Percentiles rank a stretch among this genome's conserved stretches.
Conservation (phyloP, 1,140 invertebrate genomes). For the Drosophila eugracilis region DNA sequence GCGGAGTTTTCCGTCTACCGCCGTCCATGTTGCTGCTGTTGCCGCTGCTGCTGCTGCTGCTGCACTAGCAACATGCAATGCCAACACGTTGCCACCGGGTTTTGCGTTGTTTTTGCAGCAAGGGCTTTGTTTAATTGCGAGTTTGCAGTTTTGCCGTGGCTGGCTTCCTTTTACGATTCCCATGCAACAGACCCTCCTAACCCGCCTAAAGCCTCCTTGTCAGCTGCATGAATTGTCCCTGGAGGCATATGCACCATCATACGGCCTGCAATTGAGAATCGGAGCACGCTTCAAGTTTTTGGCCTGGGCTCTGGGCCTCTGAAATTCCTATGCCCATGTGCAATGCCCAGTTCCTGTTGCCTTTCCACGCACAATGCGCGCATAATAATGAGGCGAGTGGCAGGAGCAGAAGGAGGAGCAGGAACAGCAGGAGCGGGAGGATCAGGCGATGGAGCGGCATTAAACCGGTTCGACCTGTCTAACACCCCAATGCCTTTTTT, state of each 20-base stretch:
- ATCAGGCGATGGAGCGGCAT: slow-evolving; percentile 43
- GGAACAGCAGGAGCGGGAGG: slow-evolving; percentile 9
- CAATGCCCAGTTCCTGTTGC: slow-evolving; percentile 71
- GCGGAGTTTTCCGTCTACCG: slow-evolving; percentile 6
- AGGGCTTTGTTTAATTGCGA: slow-evolving; percentile 79
- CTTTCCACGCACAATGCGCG: slow-evolving; percentile 76
- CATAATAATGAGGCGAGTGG: slow-evolving; percentile 65
- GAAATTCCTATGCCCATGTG: slow-evolving; percentile 62
- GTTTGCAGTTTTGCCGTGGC: slow-evolving; percentile 50
- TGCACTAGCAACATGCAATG: slow-evolving; percentile 44
- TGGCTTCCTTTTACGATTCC: slow-evolving; percentile 55
- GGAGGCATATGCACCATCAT: slow-evolving; percentile 73
- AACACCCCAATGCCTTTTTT: slow-evolving; percentile 14
- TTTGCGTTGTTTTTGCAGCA: slow-evolving; percentile 33
- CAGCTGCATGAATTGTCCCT: slow-evolving; percentile 67
- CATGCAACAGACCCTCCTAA: background rate
- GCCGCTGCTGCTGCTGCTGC: slow-evolving; percentile 11
- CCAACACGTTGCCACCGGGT: slow-evolving; percentile 46
- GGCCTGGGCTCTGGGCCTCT: slow-evolving; percentile 50
- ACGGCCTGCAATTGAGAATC: slow-evolving; percentile 76
- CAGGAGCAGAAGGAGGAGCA: slow-evolving; percentile 22
- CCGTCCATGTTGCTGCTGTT: slow-evolving; percentile 4
- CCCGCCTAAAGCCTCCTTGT: slow-evolving; percentile 1
- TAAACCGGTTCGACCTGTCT: slow-evolving; percentile 65
- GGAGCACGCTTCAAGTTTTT: slow-evolving; percentile 74